Base-by-base conservation (phyloP, 2,113 vertebrate genomes). In the Beaufortia kweichowensis region DNA sequence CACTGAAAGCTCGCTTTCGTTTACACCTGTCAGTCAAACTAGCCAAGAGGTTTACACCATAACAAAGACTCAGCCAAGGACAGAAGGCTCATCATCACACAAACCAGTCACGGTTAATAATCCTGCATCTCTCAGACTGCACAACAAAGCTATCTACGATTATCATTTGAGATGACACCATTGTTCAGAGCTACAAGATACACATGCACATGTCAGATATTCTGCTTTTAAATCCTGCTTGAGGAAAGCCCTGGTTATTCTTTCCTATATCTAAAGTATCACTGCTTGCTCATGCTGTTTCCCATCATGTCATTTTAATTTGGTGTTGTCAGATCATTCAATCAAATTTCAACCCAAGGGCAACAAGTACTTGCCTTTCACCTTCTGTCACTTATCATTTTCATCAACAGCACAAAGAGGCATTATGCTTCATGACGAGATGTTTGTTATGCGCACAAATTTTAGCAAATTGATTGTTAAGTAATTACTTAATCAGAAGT, bases 11-110 rank as follows among this genome's bases (percentile, higher is more conserved):
- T 21, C 6, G 21, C 15, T 61, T 35, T 9, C 31, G 46, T 62
- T 39, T 24, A 31, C 35, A 48, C 39, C 56, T 74, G 71, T 62
- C 55, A 2, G 29, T 74, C 57, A 60, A 74, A 12, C 19, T 4
- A 10, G 29, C 31, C 62, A 39, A 23, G 65, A 68, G 46, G 46
- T 2, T 50, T 17, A 68, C 19, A 21, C 17, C 26, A n/a, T 28
- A n/a, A 66, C 26, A 68, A 68, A 68, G 10, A 11, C 55, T 59
- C 15, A 33, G 43, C 6, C 50, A 72, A 11, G 17, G 23, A 24
- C 21, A 3, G 23, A 17, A 24, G 15, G 15, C 31, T 50, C 28
- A 35, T 35, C 48, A 10, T 69, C n/a, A 33, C 46, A 66, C 43
- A 15, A n/a, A n/a, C 14, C 43, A 46, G 14, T 14, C 43, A 19